Evolutionary conservation across 2,797 vertebrate species (phyloP).

Genomic region (Clarias pachynema): DNA sequence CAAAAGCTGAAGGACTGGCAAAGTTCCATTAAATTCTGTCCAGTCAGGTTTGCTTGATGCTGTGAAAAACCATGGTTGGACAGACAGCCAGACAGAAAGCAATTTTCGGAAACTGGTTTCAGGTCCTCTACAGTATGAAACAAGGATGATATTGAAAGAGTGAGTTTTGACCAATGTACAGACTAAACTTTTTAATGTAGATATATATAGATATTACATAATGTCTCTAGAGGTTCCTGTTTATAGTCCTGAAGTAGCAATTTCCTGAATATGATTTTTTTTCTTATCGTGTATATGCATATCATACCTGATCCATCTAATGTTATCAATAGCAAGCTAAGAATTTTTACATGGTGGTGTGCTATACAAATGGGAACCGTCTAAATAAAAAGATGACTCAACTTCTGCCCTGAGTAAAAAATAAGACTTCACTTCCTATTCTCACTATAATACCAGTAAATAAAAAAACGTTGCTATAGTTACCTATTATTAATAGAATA

Average conservation of each 20-base stretch:
- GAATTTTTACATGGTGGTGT: neutral
- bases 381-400: neutral
- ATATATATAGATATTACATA: too few species aligned
- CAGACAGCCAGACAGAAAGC: too few species aligned
- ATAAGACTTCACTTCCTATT: conserved; percentile 19
- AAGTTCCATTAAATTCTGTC: too few species aligned
- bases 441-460: neutral
- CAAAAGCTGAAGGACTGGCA: too few species aligned
- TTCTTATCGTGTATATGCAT: neutral
- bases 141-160: too few species aligned
- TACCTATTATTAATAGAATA: neutral
- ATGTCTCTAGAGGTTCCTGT: neutral
- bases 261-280: neutral
- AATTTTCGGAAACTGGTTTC: too few species aligned
- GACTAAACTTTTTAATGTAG: too few species aligned
- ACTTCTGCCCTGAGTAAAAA: neutral
- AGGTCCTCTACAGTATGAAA: too few species aligned
- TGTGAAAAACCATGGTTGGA: too few species aligned
- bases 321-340: neutral
- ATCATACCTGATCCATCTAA: neutral
- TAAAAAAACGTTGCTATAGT: neutral
- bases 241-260: neutral
- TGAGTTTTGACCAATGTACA: too few species aligned
- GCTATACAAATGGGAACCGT: neutral
- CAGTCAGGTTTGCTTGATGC: too few species aligned